Evolutionary conservation across 2,888 invertebrate species (phyloP).

Genomic region (Cremastinae sp.): DNA sequence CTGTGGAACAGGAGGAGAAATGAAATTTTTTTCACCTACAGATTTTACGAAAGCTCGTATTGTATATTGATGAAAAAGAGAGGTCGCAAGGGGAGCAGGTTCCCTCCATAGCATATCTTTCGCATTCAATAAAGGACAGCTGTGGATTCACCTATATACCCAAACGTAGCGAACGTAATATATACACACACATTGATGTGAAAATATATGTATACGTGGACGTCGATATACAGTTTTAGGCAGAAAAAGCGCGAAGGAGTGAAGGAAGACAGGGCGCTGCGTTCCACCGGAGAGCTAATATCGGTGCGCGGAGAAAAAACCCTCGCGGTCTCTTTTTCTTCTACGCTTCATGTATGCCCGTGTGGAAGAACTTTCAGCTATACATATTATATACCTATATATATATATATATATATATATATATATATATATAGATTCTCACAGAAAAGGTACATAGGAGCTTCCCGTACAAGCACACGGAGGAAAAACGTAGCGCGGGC

Average conservation of each 20-base stretch:
- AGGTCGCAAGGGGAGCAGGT: conserved; percentile 32
- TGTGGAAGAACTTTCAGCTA: not conserved
- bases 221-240: conserved; percentile 44
- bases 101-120: conserved; percentile 57
- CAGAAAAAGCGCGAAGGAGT: conserved; percentile 49
- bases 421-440: not conserved
- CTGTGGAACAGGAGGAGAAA: too few species aligned
- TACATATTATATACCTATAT: not conserved
- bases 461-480: conserved; percentile 17
- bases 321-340: conserved; percentile 38
- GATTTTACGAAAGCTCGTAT: conserved; percentile 16
- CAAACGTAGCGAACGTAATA: too few species aligned
- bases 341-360: conserved; percentile 4
- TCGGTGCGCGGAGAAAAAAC: conserved; percentile 55
- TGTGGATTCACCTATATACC: conserved; percentile 47
- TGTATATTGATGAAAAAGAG: conserved; percentile 22
- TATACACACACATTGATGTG: conserved; percentile 5
- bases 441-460: not conserved
- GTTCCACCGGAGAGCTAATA: conserved; percentile 60
- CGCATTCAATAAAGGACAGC: conserved; percentile 63
- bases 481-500: conserved; percentile 45
- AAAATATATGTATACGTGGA: conserved; percentile 18
- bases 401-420: conserved; percentile 26
- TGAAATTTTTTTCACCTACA: not conserved
- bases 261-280: conserved; percentile 48